Evolutionary conservation across 2,797 vertebrate genomes (phyloP), one percentile per base, ranked within the genome.

Genomic region (Alectoris magna): DNA sequence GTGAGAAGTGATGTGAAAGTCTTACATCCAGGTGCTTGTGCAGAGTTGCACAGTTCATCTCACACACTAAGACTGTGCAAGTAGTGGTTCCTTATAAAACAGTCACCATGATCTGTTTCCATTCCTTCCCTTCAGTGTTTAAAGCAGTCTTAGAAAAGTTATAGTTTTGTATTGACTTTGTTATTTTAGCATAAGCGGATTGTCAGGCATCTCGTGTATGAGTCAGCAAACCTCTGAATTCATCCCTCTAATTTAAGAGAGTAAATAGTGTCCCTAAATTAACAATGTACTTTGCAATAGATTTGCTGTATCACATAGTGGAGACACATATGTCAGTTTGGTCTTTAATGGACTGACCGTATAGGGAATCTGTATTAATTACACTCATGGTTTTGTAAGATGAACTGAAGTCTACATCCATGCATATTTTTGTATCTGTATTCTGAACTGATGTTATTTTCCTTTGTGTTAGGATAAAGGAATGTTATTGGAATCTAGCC

Each of bases 391-490:
- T 4, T 73, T 93, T 90, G 64, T 70, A 71, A 39, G 38, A 62
- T 29, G 26, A 53, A 10, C 44, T 75, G 26, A 86, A 10, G 34
- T 73, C 48, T 87, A 87, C 95, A 83, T 96, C 56, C 53, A 76
- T 8, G 86, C 0, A 1, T 69, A 63, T 66, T 94, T 94, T 93
- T 68, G 9, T 86, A 55, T 81, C 29, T 5, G 15, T 49, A 27
- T 91, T 92, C n/a, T 63, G 60, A 91, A 76, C 19, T 87, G 46
- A 56, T 76, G 10, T 72, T 94, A 8, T 76, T 96, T 95, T 96
- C 46, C 10, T 56, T 88, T 90, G 55, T 70, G 10, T 73, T 90
- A 98, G 98, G 98, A 97, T 67, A 94, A 97, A 9, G 96, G 97
- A 59, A 87, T 90, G 49, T 94, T 94, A 68, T 87, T 73, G 85